Conservation (phyloP, 2,888 invertebrate species). For the Chrysolina haemoptera region DNA sequence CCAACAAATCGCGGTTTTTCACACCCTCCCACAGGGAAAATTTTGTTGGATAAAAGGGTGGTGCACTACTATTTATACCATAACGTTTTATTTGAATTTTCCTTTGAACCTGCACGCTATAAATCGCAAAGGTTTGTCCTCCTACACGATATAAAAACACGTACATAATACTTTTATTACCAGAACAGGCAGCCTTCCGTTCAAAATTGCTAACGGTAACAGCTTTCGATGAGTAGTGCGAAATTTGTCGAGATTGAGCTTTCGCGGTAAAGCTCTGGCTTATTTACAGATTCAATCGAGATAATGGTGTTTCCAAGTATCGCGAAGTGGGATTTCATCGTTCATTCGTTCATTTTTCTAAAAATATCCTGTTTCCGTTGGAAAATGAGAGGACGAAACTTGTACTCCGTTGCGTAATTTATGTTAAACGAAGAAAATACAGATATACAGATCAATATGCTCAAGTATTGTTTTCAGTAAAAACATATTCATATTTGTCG, state of each 20-base stretch:
- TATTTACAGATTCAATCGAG: not conserved
- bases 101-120: not conserved
- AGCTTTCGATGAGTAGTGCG: not conserved
- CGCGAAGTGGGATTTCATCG: not conserved
- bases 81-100: not conserved
- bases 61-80: no score
- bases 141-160: not conserved
- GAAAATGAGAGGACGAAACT: no score
- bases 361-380: no score
- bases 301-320: conserved; percentile 1
- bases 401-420: no score
- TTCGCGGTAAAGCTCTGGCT: not conserved
- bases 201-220: not conserved
- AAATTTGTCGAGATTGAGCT: not conserved
- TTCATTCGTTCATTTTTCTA: not conserved
- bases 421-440: no score
- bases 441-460: no score
- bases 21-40: no score
- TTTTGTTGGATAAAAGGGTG: no score
- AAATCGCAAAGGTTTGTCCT: not conserved
- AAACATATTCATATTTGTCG: no score
- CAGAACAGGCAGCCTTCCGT: not conserved
- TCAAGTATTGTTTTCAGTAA: no score
- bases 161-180: not conserved
- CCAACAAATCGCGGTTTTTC: no score